These are phyloP conservation scores for Megaptera novaeangliae DNA, from an alignment of 2,113 vertebrate genomes.

Conservation along the genomic window DNA sequence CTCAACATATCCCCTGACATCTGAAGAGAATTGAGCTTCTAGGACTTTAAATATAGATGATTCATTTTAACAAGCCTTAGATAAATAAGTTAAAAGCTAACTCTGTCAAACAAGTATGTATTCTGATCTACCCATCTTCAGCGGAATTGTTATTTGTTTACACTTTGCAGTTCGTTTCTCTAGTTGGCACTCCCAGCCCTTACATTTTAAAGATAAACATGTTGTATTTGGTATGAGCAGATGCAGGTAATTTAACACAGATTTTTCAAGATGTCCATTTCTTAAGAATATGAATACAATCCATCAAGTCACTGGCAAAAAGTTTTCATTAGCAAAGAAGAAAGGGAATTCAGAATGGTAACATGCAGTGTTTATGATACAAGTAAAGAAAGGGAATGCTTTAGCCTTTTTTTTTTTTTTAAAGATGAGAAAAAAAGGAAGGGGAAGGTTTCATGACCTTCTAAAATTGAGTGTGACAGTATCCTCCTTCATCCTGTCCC, in stretches of 20 bases:
- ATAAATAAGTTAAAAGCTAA: not conserved
- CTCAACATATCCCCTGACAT: not conserved
- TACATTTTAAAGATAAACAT: slow-evolving; percentile 43
- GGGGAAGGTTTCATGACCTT: not conserved
- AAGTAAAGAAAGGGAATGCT: not conserved
- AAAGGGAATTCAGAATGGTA: slow-evolving; percentile 9
- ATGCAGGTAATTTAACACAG: slow-evolving; percentile 45
- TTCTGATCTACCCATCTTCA: not conserved
- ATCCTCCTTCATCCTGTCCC: slow-evolving; percentile 35
- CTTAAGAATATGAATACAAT: slow-evolving; percentile 1
- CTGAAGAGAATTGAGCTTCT: not conserved
- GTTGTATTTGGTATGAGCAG: not conserved
- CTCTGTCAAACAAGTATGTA: not conserved
- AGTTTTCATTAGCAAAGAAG: slow-evolving; percentile 33
- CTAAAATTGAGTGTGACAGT: not conserved
- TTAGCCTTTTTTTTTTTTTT: not conserved
- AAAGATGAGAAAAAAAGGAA: slow-evolving; percentile 16
- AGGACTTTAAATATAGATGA: not conserved
- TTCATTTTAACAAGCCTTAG: not conserved
- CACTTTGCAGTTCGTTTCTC: not conserved
- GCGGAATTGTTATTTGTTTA: not conserved
- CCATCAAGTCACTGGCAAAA: not conserved
- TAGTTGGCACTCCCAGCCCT: not conserved
- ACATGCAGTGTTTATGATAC: not conserved
- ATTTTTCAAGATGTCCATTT: slow-evolving; percentile 41